Conservation (phyloP, 2,888 invertebrate genomes). For the Agrypnus murinus region DNA sequence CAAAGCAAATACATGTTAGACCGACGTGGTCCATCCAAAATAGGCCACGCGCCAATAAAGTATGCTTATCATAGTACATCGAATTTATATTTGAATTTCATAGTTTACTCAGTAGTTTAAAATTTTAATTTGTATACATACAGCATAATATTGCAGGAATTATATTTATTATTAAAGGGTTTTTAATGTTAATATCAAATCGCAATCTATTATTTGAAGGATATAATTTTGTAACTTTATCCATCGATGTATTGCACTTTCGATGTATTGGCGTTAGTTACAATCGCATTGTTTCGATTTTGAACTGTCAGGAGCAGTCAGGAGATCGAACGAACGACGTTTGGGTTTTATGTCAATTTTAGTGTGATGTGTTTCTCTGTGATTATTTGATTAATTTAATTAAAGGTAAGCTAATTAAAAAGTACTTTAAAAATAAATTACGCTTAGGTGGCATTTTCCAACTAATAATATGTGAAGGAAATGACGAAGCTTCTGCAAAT, state of each 20-base stretch:
- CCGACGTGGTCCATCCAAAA: slow-evolving; percentile 11
- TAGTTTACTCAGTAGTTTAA: no score
- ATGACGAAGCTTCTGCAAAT: slow-evolving; percentile 28
- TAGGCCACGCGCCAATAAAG: background rate
- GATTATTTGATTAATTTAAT: slow-evolving; percentile 23
- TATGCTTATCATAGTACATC: no score
- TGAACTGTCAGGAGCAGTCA: slow-evolving; percentile 13
- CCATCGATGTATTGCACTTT: no score
- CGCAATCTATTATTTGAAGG: no score
- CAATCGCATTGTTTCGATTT: no score
- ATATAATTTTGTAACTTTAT: no score
- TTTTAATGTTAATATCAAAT: background rate
- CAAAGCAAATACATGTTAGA: no score
- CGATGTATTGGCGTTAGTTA: no score
- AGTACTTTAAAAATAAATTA: background rate
- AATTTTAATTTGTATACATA: no score
- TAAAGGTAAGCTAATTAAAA: slow-evolving; percentile 15
- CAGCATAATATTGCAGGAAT: background rate
- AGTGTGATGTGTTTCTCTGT: slow-evolving; percentile 32
- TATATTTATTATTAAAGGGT: background rate
- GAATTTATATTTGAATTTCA: no score
- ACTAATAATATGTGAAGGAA: background rate
- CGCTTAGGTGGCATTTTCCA: slow-evolving; percentile 27
- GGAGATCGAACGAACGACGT: slow-evolving; percentile 16
- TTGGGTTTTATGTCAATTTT: background rate